Evolutionary conservation across 2,888 invertebrate genomes (phyloP).

Genomic region (Ashinkailepas kermadecensis): DNA sequence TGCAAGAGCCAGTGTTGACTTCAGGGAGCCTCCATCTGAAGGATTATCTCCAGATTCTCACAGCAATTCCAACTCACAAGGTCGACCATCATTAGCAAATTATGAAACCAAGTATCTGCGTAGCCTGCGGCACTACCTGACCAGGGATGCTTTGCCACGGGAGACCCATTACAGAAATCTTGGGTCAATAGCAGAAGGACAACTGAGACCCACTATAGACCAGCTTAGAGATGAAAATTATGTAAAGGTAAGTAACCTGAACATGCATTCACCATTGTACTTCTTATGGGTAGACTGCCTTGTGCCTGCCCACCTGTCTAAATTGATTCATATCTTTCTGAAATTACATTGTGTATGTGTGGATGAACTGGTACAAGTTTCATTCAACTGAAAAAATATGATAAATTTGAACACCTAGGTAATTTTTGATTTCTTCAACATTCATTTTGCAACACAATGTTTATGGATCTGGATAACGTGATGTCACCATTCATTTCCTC

Average conservation of each 20-base stretch:
- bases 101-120: constrained; percentile 35
- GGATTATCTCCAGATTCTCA: neutral
- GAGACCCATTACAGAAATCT: constrained; percentile 45
- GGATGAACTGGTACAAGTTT: no score
- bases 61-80: neutral
- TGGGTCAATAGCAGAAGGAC: constrained; percentile 36
- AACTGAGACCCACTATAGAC: constrained; percentile 39
- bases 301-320: no score
- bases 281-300: no score
- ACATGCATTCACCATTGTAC: no score
- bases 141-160: constrained; percentile 47
- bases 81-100: constrained; percentile 36
- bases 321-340: no score
- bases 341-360: no score
- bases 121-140: constrained; percentile 47
- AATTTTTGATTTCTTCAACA: no score
- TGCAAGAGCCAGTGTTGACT: constrained; percentile 3
- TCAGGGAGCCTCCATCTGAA: neutral
- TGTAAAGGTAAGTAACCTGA: constrained; percentile 34
- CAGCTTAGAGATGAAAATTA: constrained; percentile 45
- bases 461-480: no score
- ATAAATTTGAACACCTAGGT: no score
- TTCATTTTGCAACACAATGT: no score
- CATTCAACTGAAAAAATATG: no score
- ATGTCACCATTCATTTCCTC: no score